Evolutionary conservation across 2,113 vertebrate genomes (phyloP).

Genomic region (Euleptes europaea): DNA sequence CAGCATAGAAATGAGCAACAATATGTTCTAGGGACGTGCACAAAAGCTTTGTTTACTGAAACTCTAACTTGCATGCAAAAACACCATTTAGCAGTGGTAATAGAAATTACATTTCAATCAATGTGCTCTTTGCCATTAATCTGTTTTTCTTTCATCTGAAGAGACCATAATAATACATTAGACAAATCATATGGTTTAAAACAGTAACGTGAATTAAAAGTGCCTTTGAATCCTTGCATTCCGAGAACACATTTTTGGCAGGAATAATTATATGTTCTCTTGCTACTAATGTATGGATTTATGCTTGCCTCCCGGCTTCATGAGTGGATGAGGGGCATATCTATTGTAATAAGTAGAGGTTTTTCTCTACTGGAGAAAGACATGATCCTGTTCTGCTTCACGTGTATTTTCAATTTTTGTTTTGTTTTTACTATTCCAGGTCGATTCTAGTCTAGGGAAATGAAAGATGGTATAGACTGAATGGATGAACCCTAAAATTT

Average conservation of each 20-base stretch:
- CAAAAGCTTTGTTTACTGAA: constrained; percentile 32
- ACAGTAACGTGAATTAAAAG: constrained; percentile 56
- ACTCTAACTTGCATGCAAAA: constrained; percentile 43
- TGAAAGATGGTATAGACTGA: neutral
- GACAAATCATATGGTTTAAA: constrained; percentile 49
- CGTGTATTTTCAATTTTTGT: neutral
- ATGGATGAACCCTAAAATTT: neutral
- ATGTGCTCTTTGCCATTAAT: constrained; percentile 65
- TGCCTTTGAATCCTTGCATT: constrained; percentile 43
- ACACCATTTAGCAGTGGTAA: constrained; percentile 57
- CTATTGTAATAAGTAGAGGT: constrained; percentile 23
- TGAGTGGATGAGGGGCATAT: constrained; percentile 19
- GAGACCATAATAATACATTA: constrained; percentile 61
- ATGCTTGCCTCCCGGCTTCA: neutral
- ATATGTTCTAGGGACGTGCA: constrained; percentile 21
- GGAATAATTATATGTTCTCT: constrained; percentile 32
- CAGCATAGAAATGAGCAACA: constrained; percentile 25
- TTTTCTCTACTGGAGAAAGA: neutral
- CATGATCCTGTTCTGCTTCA: rapidly evolving
- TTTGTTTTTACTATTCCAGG: neutral
- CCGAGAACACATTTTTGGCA: constrained; percentile 31
- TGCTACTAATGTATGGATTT: neutral
- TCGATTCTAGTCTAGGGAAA: neutral
- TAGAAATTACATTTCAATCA: constrained; percentile 71
- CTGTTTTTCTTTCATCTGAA: constrained; percentile 63